Evolutionary conservation across 2,113 vertebrate genomes (phyloP).

Genomic region (Halichoerus grypus): DNA sequence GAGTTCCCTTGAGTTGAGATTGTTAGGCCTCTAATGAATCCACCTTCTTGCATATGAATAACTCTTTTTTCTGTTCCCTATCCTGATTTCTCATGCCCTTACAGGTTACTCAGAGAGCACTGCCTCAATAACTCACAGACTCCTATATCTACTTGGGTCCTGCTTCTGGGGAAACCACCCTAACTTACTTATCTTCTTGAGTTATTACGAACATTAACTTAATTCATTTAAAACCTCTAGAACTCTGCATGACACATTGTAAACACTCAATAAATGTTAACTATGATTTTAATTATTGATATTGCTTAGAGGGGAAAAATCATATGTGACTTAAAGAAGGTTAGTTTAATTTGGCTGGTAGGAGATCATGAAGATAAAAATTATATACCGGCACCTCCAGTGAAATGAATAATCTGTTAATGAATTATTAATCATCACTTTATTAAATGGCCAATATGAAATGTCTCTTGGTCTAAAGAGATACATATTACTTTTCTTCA

Average conservation of each 20-base stretch:
- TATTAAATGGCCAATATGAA: slow-evolving; percentile 34
- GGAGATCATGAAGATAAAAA: not conserved
- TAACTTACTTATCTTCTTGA: not conserved
- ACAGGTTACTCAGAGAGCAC: not conserved
- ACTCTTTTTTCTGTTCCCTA: not conserved
- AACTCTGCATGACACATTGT: not conserved
- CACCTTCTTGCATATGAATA: not conserved
- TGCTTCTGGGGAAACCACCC: not conserved
- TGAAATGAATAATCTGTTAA: not conserved
- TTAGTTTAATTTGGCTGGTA: not conserved
- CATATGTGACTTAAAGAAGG: not conserved
- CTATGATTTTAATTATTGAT: slow-evolving; percentile 1
- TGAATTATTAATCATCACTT: slow-evolving; percentile 9
- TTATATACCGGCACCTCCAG: not conserved
- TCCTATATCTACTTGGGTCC: not conserved
- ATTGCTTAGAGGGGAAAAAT: not conserved
- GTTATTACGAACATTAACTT: not conserved
- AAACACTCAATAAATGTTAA: not conserved
- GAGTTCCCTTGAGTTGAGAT: not conserved
- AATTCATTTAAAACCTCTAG: slow-evolving; percentile 1
- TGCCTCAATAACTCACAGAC: not conserved
- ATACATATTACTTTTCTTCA: not conserved
- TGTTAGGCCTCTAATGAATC: not conserved
- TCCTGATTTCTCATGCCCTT: not conserved
- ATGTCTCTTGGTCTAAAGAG: not conserved